Conservation (phyloP, 2,888 invertebrate species). For the Rhagonycha fulva region DNA sequence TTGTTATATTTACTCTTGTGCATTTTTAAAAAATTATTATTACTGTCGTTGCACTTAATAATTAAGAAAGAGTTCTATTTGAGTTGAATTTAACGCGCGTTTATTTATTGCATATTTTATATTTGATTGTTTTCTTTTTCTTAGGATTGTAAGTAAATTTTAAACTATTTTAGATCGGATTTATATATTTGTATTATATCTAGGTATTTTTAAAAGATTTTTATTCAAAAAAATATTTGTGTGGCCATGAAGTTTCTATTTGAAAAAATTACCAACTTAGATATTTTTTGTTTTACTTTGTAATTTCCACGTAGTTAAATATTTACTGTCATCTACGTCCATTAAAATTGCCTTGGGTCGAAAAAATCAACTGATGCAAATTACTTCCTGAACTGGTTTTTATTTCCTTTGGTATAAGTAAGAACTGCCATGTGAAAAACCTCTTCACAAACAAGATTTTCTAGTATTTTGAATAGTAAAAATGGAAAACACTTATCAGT, state of each 20-base stretch:
- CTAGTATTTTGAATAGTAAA: background rate
- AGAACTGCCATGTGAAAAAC: conserved; percentile 13
- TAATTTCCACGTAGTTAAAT: background rate
- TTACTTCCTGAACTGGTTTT: conserved; percentile 23
- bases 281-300: no score
- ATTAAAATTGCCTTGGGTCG: conserved; percentile 19
- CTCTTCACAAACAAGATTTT: conserved; percentile 18
- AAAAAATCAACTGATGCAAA: conserved; percentile 22
- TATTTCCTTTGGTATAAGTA: background rate
- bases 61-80: conserved; percentile 1
- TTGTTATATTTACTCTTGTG: background rate
- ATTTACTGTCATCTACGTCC: conserved; percentile 14
- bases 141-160: background rate
- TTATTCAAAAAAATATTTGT: background rate
- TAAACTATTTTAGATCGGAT: background rate
- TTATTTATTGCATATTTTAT: conserved; percentile 5
- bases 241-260: conserved; percentile 1
- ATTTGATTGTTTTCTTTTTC: conserved; percentile 1
- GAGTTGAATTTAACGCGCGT: conserved; percentile 1
- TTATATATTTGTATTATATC: background rate
- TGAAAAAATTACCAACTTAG: background rate
- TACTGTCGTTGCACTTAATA: background rate
- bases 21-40: background rate
- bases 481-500: conserved; percentile 13
- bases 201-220: background rate